Base-by-base conservation (phyloP, 2,888 invertebrate genomes). In the Linyphia triangularis region DNA sequence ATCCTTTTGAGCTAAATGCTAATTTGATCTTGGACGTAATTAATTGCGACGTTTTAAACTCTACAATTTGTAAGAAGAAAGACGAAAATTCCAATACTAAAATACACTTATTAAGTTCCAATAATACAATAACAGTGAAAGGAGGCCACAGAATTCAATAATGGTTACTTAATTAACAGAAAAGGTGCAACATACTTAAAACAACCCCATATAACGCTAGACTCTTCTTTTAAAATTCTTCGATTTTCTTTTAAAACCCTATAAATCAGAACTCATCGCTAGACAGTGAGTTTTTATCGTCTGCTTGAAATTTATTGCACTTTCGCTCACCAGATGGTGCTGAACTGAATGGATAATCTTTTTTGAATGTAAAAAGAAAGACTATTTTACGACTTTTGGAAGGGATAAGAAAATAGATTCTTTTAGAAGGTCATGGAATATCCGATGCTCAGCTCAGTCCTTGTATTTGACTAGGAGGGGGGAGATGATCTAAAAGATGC, bases 341-440 rank as follows among this genome's bases (percentile, higher is more conserved):
- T 16, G 6, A 9, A 19, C 13, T 4, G 6, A 16, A 10, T 26
- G 22, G 26, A 40, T 59, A 6, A 51, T 16, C 4, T 43, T 77
- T 63, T 40, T 77, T 33, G 28, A 19, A 22, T 59, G 5, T 16
- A 24, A 16, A 28, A n/a, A 40, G n/a, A 77, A 61, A 63, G 33
- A 40, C 30, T 37, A 26, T 63, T 77, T 77, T 77, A 61, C 40
- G 77, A 33, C n/a, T 77, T 63, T 63, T 63, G 63, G 37, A 24
- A 33, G 24, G 37, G 57, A 63, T 77, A 37, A 63, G n/a, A 16
- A 16, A 63, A 37, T 59, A 63, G 40, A 13, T 33, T 37, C 61
- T 63, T 77, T 4, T 16, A 16, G 37, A 37, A 77, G 61, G 61
- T 33, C 24, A 33, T 16, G n/a, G 37, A 63, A 30, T 33, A 37